Evolutionary conservation across 2,113 vertebrate species (phyloP).

Genomic region (Pipa parva): DNA sequence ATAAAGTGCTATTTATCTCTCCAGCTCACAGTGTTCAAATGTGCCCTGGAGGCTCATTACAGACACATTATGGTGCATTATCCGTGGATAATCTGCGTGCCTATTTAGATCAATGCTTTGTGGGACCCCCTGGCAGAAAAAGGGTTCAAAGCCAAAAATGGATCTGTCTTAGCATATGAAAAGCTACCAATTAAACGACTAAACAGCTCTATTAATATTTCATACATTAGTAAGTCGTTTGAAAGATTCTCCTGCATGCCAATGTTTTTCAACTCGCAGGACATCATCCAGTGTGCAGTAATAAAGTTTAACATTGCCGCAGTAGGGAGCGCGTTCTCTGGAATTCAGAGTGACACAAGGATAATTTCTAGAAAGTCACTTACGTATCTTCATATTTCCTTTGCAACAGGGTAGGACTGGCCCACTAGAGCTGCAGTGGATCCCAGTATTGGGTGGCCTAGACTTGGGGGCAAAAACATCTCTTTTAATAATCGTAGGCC

Average conservation of each 20-base stretch:
- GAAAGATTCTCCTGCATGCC: slow-evolving; percentile 27
- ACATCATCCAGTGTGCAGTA: slow-evolving; percentile 9
- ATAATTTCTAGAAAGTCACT: too few species aligned
- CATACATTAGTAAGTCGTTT: slow-evolving; percentile 28
- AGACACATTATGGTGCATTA: slow-evolving; percentile 42
- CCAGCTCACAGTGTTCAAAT: slow-evolving; percentile 24
- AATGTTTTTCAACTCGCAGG: slow-evolving; percentile 16
- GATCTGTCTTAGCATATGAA: slow-evolving; percentile 15
- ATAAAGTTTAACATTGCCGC: background rate
- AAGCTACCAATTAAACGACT: slow-evolving; percentile 29
- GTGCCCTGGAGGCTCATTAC: slow-evolving; percentile 37
- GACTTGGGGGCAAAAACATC: too few species aligned
- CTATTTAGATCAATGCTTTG: slow-evolving; percentile 32
- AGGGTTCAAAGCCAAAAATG: slow-evolving; percentile 3
- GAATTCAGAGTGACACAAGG: too few species aligned
- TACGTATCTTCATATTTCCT: background rate
- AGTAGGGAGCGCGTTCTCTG: too few species aligned
- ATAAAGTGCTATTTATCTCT: slow-evolving; percentile 40
- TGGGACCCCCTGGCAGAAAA: slow-evolving; percentile 24
- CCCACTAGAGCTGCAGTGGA: too few species aligned
- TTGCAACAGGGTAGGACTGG: too few species aligned
- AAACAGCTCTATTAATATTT: slow-evolving; percentile 34
- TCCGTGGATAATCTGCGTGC: slow-evolving; percentile 24
- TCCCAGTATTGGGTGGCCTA: too few species aligned
- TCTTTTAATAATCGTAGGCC: too few species aligned